Base-by-base conservation (phyloP, 2,888 invertebrate species). In the Plebejus melissa region DNA sequence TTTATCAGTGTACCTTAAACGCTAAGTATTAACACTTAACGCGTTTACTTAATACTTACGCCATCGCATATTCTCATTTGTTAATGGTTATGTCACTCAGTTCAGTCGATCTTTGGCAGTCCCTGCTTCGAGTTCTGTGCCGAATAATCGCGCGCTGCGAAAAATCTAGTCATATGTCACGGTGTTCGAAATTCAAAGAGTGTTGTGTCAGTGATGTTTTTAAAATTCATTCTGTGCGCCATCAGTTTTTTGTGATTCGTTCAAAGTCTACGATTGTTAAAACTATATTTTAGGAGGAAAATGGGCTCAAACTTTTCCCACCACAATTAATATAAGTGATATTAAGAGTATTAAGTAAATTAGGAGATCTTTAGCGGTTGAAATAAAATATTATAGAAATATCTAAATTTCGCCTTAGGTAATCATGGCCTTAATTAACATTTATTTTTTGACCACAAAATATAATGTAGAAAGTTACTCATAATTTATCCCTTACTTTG, bases 31-130 rank as follows among this genome's bases (percentile, higher is more conserved):
- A 72, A 72, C 72, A 72, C 72, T 72, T 72, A 72, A 54, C 72
- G 41, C 28, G 72, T 72, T 72, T 72, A 54, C 72, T 72, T 72
- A 72, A 72, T 72, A 72, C 50, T 72, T 72, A 72, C 72, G 72
- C 72, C 72, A 72, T 72, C 72, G 54, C 72, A 16, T 50, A 50
- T 54, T 72, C 72, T 72, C 54, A 50, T 13, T 50, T 72, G 72
- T 72, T 22, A 22, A 22, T 22, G 22, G 22, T 22, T 72, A 41
- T 71, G 32, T 72, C 72, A 72, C 50, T 28, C 4, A 54, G 50
- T 50, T 54, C 72, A 72, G 72, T 72, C 72, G 72, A 72, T 72
- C 72, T 72, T 36, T 32, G 72, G 72, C 72, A 72, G 72, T 72
- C 54, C 50, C 16, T 6, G 50, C 54, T 72, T 65, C 28, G 32